Conservation (phyloP, 1,140 invertebrate genomes). For the Apolygus lucorum region DNA sequence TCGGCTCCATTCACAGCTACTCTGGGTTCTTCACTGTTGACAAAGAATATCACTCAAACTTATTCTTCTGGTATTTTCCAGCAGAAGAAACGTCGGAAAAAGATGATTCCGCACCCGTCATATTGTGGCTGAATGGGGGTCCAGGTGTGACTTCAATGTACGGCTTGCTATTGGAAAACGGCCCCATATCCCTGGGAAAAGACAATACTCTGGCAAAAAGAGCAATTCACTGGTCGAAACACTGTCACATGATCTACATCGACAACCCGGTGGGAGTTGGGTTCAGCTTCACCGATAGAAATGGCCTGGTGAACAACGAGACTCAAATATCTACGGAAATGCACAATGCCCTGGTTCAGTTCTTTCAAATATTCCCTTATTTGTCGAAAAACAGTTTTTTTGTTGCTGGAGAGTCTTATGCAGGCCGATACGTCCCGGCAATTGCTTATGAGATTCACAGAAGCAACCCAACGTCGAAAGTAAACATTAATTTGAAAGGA, state of each 20-base stretch:
- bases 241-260: slow-evolving; percentile 70
- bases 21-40: slow-evolving; percentile 64
- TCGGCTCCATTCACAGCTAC: slow-evolving; percentile 36
- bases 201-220: slow-evolving; percentile 50
- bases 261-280: slow-evolving; percentile 82
- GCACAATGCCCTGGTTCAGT: slow-evolving; percentile 56
- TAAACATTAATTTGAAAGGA: slow-evolving; percentile 54
- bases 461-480: slow-evolving; percentile 49
- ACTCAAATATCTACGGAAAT: slow-evolving; percentile 56
- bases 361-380: slow-evolving; percentile 53
- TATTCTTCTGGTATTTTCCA: slow-evolving; percentile 73
- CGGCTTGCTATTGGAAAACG: slow-evolving; percentile 70
- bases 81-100: slow-evolving; percentile 39
- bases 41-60: slow-evolving; percentile 53
- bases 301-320: slow-evolving; percentile 57
- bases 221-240: slow-evolving; percentile 62
- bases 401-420: slow-evolving; percentile 81
- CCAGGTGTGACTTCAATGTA: slow-evolving; percentile 72
- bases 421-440: slow-evolving; percentile 61
- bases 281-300: slow-evolving; percentile 62
- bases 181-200: slow-evolving; percentile 22
- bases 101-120: slow-evolving; percentile 47
- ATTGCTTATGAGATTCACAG: slow-evolving; percentile 66
- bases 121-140: slow-evolving; percentile 81
- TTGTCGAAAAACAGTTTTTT: slow-evolving; percentile 46